Percentiles rank a stretch among this genome's conserved stretches.
phyloP scores from a whole-genome alignment of 1,140 invertebrate genomes.

The Drosophila yakuba region DNA sequence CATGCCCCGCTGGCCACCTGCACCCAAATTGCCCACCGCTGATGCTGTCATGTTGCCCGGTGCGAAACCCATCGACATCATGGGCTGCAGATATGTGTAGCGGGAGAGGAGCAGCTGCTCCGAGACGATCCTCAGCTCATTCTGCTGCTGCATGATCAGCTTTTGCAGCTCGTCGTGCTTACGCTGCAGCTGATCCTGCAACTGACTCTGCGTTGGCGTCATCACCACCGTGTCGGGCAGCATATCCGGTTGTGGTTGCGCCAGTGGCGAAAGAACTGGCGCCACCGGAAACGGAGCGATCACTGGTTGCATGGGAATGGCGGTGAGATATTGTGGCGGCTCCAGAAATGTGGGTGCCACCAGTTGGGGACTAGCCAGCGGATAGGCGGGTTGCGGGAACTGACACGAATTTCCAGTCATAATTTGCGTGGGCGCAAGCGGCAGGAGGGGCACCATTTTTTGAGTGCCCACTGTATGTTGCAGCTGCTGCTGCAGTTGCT shows the following conservation, averaged over 20 bases:
- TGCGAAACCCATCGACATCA: conserved; percentile 85
- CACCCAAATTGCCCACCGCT: conserved; percentile 29
- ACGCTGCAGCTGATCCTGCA: conserved; percentile 91
- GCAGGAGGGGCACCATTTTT: conserved; percentile 66
- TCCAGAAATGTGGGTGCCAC: conserved; percentile 86
- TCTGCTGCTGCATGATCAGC: conserved; percentile 93
- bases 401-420: conserved; percentile 60
- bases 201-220: conserved; percentile 88
- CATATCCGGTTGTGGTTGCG: conserved; percentile 63
- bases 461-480: conserved; percentile 44
- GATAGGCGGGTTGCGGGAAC: conserved; percentile 66
- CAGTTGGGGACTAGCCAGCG: conserved; percentile 70
- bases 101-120: conserved; percentile 93
- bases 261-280: conserved; percentile 81
- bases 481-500: conserved; percentile 49
- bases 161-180: conserved; percentile 94
- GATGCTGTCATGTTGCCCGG: conserved; percentile 84
- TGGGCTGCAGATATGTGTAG: conserved; percentile 89
- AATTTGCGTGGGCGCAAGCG: conserved; percentile 57
- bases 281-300: conserved; percentile 84
- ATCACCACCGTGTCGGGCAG: conserved; percentile 84
- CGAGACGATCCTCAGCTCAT: conserved; percentile 92
- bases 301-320: conserved; percentile 87
- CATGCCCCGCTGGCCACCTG: conserved; percentile 47
- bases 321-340: conserved; percentile 87